phyloP scores from a whole-genome alignment of 2,888 invertebrate species.

The Cryptosula pallasiana region DNA sequence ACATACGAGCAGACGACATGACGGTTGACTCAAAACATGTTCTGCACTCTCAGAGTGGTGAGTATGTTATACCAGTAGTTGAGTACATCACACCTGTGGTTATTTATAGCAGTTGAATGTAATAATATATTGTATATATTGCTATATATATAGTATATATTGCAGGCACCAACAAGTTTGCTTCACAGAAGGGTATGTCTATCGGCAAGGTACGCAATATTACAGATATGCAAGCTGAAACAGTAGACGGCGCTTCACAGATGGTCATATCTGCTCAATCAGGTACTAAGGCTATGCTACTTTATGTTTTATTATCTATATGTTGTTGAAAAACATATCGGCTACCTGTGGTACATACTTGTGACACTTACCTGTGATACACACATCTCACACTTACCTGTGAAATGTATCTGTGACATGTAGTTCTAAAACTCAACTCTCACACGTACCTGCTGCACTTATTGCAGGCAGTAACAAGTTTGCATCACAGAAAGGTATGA shows the following conservation, averaged over 20 bases:
- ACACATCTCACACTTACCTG: too few relatives aligned
- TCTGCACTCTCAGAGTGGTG: conserved; percentile 12
- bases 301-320: too few relatives aligned
- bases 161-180: conserved; percentile 23
- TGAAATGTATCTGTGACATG: too few relatives aligned
- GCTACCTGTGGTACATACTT: too few relatives aligned
- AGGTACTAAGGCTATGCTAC: too few relatives aligned
- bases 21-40: background rate
- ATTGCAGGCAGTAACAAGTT: conserved; percentile 3
- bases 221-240: conserved; percentile 7
- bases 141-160: too few relatives aligned
- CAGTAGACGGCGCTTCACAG: background rate
- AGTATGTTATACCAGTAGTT: too few relatives aligned
- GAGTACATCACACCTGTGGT: too few relatives aligned
- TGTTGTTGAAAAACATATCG: too few relatives aligned
- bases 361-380: too few relatives aligned
- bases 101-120: too few relatives aligned
- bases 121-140: too few relatives aligned
- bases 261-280: background rate
- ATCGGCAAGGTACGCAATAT: background rate
- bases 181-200: conserved; percentile 24
- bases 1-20: background rate
- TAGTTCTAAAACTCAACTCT: background rate
- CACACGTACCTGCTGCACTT: background rate
- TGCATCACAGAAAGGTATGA: conserved; percentile 22